Evolutionary conservation across 2,888 invertebrate genomes (phyloP), one percentile per base, ranked within the genome.

Genomic region (Pardosa pseudoannulata): DNA sequence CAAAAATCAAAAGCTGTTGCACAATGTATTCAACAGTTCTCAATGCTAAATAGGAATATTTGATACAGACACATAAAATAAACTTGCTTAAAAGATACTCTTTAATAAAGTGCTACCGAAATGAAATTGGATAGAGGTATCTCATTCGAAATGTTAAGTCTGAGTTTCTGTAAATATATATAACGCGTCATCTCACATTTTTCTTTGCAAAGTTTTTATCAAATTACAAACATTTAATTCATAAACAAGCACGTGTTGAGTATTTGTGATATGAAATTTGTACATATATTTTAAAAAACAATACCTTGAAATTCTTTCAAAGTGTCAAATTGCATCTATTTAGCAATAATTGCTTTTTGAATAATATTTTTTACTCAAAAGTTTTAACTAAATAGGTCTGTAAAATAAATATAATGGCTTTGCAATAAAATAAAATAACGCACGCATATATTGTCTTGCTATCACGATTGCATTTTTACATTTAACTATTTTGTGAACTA

Each of bases 331-430:
- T 56, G 56, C 11, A 23, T 56, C 56, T 23, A 23, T 56, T 56
- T 56, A 56, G 56, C 56, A 56, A 56, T 56, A 56, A 56, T 6
- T 56, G 23, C 56, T 56, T 56, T 56, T 19, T 56, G 56, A 56
- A 56, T 56, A 56, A 56, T 23, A 23, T 56, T 56, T 56, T 23
- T 19, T 56, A 23, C 56, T 56, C n/a, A 46, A 46, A 46, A 46
- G 11, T 46, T 46, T 46, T 46, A 11, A 9, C 46, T 46, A 46
- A 46, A 46, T 16, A 46, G 16, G 2, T 56, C 23, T 23, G 5
- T 36, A 56, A 56, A 56, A 56, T 56, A 23, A 56, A 11, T 5
- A n/a, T n/a, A 56, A 56, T 23, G 11, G 56, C 19, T 56, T 56
- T 56, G 23, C 23, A 56, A 46, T 13, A 46, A 9, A 46, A 9